These are phyloP conservation scores for Pogonophryne albipinna DNA, from an alignment of 2,797 vertebrate species.

Conservation along the genomic window DNA sequence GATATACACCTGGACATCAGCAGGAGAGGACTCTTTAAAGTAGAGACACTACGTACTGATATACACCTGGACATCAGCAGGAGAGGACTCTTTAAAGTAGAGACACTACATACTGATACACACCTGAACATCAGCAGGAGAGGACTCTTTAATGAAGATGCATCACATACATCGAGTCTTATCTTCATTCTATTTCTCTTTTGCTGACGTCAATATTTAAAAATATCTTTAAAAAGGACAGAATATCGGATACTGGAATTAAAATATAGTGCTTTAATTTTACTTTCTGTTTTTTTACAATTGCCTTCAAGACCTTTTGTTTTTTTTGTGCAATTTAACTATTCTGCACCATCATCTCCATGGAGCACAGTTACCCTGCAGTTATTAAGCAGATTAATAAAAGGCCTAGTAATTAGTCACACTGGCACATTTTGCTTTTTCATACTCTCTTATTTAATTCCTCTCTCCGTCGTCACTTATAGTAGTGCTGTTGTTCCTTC, in stretches of 20 bases:
- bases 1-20: no score
- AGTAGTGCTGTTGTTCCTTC: background rate
- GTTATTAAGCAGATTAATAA: slow-evolving; percentile 27
- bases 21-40: no score
- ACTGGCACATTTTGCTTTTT: slow-evolving; percentile 2
- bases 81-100: accelerated
- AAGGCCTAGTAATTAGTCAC: slow-evolving; percentile 12
- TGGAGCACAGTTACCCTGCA: background rate
- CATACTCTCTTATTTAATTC: slow-evolving; percentile 4
- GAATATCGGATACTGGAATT: background rate
- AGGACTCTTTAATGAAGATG: no score
- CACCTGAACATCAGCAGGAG: no score
- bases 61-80: no score
- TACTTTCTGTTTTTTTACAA: background rate
- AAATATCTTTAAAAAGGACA: background rate
- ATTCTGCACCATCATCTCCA: slow-evolving; percentile 1
- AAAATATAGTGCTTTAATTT: slow-evolving; percentile 6
- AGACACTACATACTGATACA: no score
- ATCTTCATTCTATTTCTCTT: background rate
- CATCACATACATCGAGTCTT: no score
- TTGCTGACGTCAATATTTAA: background rate
- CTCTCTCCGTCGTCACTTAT: background rate
- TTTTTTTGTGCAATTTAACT: background rate
- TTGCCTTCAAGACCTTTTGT: background rate
- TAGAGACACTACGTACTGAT: no score